phyloP scores from a whole-genome alignment of 2,113 vertebrate genomes.

The Spheniscus mendiculus region DNA sequence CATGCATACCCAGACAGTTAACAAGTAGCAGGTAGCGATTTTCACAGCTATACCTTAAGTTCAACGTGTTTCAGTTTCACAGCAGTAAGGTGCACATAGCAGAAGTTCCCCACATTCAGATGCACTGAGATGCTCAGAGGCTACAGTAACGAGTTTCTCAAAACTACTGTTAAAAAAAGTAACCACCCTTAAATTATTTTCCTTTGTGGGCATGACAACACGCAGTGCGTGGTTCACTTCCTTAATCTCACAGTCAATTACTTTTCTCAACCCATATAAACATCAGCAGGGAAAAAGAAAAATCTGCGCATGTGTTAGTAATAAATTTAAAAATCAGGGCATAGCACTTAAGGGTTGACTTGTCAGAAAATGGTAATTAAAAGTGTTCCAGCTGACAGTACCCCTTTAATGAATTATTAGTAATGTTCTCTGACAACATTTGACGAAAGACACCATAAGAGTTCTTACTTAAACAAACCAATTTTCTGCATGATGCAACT shows the following conservation, averaged over 20 bases:
- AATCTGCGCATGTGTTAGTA: not conserved
- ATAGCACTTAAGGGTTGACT: slow-evolving; percentile 32
- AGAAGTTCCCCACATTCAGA: not conserved
- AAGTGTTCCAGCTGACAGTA: slow-evolving; percentile 44
- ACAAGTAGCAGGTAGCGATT: not conserved
- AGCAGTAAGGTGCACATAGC: not conserved
- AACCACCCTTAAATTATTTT: not conserved
- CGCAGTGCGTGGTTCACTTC: not conserved
- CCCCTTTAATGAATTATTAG: slow-evolving; percentile 62
- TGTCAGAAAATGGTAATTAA: slow-evolving; percentile 55
- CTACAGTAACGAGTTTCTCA: not conserved
- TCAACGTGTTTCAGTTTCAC: not conserved
- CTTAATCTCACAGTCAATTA: not conserved
- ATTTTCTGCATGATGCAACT: slow-evolving; percentile 34
- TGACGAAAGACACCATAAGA: not conserved
- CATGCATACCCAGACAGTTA: not conserved
- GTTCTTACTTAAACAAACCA: slow-evolving; percentile 36
- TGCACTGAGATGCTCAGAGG: not conserved
- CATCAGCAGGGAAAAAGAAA: not conserved
- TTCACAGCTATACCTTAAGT: not conserved
- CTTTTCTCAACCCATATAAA: not conserved
- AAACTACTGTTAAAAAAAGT: not conserved
- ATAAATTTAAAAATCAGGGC: slow-evolving; percentile 44
- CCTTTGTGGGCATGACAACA: not conserved
- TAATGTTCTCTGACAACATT: not conserved